Conservation (phyloP, 2,888 invertebrate genomes). For the Uloborus plumipes region DNA sequence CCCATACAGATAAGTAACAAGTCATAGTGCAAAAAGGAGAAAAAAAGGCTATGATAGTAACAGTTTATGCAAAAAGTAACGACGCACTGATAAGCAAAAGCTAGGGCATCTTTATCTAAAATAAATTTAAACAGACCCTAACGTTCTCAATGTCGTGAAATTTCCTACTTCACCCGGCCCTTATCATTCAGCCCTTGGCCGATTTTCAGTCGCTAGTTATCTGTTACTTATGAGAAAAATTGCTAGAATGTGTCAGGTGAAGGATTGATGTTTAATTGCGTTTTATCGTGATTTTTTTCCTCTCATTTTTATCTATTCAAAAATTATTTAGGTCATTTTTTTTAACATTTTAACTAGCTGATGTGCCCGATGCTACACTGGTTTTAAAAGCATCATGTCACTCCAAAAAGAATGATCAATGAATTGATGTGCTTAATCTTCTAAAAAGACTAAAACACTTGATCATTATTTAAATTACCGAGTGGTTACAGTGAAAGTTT, state of each 20-base stretch:
- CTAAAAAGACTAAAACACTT: no score
- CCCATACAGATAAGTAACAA: constrained; percentile 24
- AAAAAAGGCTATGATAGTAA: constrained; percentile 32
- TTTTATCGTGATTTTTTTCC: no score
- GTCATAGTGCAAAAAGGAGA: constrained; percentile 27
- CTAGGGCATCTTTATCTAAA: constrained; percentile 22
- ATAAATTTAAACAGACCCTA: constrained; percentile 42
- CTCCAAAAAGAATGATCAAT: no score
- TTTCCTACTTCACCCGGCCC: not conserved
- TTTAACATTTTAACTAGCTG: no score
- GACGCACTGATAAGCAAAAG: constrained; percentile 35
- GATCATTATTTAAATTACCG: no score
- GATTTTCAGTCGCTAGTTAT: constrained; percentile 24
- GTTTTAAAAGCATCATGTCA: no score
- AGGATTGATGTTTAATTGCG: constrained; percentile 1
- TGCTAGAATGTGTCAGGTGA: not conserved
- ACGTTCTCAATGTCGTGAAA: constrained; percentile 45
- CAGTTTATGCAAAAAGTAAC: constrained; percentile 39
- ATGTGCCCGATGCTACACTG: no score
- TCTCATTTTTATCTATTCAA: no score
- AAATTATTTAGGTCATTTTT: no score
- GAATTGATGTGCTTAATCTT: no score
- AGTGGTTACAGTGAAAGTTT: no score
- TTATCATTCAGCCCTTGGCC: constrained; percentile 33
- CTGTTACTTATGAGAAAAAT: constrained; percentile 6